Evolutionary conservation across 2,797 vertebrate species (phyloP).

Genomic region (Danio aesculapii): DNA sequence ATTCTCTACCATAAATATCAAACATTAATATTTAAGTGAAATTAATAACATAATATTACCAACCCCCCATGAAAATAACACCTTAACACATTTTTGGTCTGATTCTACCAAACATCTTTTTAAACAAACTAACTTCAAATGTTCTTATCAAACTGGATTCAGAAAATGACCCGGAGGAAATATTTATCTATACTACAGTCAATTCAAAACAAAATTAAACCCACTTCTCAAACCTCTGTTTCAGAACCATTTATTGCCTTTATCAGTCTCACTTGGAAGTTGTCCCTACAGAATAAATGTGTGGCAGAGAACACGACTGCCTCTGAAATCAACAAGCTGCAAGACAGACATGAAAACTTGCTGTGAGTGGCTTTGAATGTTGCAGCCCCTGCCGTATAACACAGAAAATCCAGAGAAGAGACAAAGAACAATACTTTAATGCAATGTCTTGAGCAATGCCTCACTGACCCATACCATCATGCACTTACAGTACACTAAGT

Average conservation of each 20-base stretch:
- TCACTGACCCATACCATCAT: conserved; percentile 55
- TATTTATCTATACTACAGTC: not conserved
- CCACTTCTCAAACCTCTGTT: not conserved
- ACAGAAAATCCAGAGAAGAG: conserved; percentile 22
- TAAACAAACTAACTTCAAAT: not conserved
- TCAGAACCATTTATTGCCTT: conserved; percentile 14
- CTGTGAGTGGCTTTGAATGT: not conserved
- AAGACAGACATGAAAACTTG: not conserved
- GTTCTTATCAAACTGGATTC: not conserved
- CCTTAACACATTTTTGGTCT: too few relatives aligned
- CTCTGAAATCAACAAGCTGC: not conserved
- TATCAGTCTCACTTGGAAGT: not conserved
- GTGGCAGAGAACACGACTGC: not conserved
- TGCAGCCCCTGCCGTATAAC: conserved; percentile 12
- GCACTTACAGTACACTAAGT: conserved; percentile 39
- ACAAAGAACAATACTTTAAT: conserved; percentile 26
- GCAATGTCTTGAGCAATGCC: conserved; percentile 43
- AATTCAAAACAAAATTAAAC: conserved; percentile 13
- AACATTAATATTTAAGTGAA: too few relatives aligned
- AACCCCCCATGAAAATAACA: too few relatives aligned
- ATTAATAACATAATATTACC: too few relatives aligned
- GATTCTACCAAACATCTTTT: not conserved
- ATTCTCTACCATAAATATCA: too few relatives aligned
- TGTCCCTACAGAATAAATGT: conserved; percentile 24
- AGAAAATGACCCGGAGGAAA: not conserved